Percentiles rank a stretch among this genome's conserved stretches.
Conservation (phyloP, 2,797 vertebrate genomes). For the Ceyx erithaca region DNA sequence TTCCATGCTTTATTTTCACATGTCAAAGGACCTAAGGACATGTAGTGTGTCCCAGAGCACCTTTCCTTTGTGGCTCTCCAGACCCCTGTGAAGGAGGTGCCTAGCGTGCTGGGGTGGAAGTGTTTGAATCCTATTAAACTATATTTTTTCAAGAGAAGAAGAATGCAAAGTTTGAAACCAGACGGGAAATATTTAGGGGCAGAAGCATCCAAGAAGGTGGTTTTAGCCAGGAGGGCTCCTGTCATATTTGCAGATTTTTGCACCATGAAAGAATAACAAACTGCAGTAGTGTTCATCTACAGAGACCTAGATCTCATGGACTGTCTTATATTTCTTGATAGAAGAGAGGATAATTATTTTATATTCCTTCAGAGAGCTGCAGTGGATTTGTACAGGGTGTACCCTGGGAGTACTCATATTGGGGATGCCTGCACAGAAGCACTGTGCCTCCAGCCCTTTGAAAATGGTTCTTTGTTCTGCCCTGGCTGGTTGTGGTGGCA, state of each 20-base stretch:
- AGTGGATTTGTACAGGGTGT: background rate
- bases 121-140: background rate
- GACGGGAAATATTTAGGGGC: background rate
- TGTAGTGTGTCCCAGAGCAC: no score
- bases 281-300: background rate
- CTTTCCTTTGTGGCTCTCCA: background rate
- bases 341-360: background rate
- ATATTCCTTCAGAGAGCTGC: background rate
- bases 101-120: background rate
- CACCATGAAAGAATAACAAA: background rate
- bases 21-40: background rate
- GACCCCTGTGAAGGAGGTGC: background rate
- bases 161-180: background rate
- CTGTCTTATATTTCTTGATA: background rate
- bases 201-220: background rate
- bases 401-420: accelerated
- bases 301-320: background rate
- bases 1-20: background rate
- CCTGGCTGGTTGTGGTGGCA: background rate
- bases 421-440: accelerated
- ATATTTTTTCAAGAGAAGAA: background rate
- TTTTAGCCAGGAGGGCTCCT: background rate
- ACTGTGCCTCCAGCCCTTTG: background rate
- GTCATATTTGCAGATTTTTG: background rate
- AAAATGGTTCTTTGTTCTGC: background rate